Evolutionary conservation across 2,888 invertebrate genomes (phyloP).

Genomic region (Podotricha telesiphe): DNA sequence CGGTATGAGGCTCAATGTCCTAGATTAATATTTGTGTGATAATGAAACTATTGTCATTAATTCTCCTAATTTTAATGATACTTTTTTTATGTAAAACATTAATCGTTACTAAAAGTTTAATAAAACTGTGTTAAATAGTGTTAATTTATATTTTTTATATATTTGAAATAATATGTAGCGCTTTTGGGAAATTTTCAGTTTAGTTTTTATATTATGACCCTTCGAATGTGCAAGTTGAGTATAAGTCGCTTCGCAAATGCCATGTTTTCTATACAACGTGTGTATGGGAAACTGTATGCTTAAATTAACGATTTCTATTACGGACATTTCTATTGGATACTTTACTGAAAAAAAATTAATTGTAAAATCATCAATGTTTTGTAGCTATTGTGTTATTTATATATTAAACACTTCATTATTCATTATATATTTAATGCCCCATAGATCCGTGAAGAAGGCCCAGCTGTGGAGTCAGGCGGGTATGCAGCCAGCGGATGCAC

Average conservation of each 20-base stretch:
- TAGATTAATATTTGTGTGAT: conserved; percentile 21
- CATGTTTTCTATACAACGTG: no score
- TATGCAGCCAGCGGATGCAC: conserved; percentile 63
- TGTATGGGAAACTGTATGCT: no score
- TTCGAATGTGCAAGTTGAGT: no score
- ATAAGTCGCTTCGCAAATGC: no score
- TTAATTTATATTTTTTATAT: background rate
- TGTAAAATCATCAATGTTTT: no score
- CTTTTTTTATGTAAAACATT: background rate
- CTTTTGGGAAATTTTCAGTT: no score
- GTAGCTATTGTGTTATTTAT: no score
- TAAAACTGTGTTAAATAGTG: background rate
- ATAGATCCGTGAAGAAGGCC: conserved; percentile 75
- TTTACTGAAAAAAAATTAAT: no score
- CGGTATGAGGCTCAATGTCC: conserved; percentile 50
- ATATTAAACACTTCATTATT: background rate
- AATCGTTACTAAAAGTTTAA: background rate
- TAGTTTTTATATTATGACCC: no score
- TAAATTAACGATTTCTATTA: no score
- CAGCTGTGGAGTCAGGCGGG: conserved; percentile 50
- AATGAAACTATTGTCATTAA: conserved; percentile 6
- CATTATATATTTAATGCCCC: conserved; percentile 8
- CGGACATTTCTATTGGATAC: no score
- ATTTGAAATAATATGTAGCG: background rate
- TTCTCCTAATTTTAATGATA: background rate